Conservation (phyloP, 2,113 vertebrate genomes). For the Centrocercus urophasianus region DNA sequence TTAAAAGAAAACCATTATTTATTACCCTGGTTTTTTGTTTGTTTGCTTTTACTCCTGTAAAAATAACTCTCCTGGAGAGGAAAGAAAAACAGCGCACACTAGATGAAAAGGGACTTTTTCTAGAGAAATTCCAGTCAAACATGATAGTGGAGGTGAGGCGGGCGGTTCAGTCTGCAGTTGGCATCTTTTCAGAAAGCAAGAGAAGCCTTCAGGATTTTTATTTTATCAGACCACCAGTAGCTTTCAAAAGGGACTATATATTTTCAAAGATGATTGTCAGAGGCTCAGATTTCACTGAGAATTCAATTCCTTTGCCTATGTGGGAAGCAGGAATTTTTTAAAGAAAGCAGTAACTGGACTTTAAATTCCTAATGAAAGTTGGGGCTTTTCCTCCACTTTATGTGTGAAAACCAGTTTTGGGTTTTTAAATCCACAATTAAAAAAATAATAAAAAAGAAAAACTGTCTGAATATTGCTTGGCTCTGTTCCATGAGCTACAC, state of each 20-base stretch:
- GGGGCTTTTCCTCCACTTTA: neutral
- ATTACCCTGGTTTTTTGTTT: neutral
- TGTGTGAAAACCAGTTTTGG: neutral
- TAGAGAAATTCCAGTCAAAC: neutral
- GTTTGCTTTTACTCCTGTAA: neutral
- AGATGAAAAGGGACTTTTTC: neutral
- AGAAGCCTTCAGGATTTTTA: neutral
- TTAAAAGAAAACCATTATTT: neutral
- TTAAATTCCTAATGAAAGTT: neutral
- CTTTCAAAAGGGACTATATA: neutral
- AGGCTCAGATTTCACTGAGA: neutral
- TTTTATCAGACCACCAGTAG: neutral
- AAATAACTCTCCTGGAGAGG: neutral
- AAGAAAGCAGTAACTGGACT: neutral
- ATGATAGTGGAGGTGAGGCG: accelerated
- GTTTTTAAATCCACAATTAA: neutral
- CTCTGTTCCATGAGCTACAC: conserved; percentile 15
- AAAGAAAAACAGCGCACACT: neutral
- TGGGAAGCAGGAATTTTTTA: neutral
- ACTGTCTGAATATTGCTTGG: neutral
- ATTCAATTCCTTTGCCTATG: neutral
- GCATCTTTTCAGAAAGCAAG: neutral
- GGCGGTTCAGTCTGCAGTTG: neutral
- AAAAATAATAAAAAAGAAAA: neutral
- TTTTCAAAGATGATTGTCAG: neutral